phyloP scores from a whole-genome alignment of 2,797 vertebrate genomes.

The Mormyrus proboscirostris region DNA sequence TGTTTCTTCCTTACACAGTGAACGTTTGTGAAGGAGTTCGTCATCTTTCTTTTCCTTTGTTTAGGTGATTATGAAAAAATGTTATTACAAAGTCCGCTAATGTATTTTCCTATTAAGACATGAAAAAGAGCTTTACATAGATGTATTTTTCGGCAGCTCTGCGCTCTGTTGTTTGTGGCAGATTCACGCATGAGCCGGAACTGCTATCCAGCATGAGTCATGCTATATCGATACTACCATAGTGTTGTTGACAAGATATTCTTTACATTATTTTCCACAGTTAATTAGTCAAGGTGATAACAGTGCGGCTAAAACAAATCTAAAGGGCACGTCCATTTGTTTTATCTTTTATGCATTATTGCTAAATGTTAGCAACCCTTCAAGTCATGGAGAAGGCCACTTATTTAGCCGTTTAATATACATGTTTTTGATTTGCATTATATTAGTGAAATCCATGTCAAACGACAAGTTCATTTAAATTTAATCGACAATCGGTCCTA shows the following conservation, averaged over 20 bases:
- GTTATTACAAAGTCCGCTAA: background rate
- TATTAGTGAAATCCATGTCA: background rate
- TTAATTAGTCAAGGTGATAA: background rate
- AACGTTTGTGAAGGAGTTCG: background rate
- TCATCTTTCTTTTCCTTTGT: background rate
- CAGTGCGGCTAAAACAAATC: background rate
- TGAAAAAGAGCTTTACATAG: background rate
- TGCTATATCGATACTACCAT: background rate
- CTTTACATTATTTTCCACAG: background rate
- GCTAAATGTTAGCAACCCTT: background rate
- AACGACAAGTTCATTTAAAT: background rate
- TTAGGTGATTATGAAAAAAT: slow-evolving; percentile 4
- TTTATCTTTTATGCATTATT: background rate
- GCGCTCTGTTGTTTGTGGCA: background rate
- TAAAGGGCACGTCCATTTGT: background rate
- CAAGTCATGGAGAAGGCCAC: background rate
- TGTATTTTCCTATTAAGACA: background rate
- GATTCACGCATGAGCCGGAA: background rate
- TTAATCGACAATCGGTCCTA: background rate
- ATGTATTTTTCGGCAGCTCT: background rate
- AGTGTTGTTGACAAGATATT: background rate
- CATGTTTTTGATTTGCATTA: background rate
- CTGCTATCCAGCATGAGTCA: background rate
- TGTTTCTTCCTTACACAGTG: background rate
- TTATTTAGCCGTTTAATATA: background rate